These are phyloP conservation scores for Puntigrus tetrazona DNA, from an alignment of 2,113 vertebrate genomes.

Conservation along the genomic window DNA sequence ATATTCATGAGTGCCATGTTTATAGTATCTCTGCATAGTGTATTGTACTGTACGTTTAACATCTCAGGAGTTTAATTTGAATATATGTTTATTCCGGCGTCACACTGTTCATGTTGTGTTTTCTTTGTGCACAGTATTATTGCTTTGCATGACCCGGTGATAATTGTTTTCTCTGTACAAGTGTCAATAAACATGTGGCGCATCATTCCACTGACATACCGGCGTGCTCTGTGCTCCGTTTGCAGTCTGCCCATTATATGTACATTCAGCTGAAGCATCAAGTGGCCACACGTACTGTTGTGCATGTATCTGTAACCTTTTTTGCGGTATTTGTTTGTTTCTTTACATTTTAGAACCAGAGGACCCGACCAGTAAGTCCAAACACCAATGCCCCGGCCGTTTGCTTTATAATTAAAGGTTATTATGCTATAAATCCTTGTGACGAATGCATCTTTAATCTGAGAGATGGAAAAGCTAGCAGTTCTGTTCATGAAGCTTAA, in stretches of 20 bases:
- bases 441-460: background rate
- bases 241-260: constrained; percentile 19
- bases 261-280: constrained; percentile 17
- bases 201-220: constrained; percentile 67
- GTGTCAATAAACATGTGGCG: constrained; percentile 76
- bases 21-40: constrained; percentile 64
- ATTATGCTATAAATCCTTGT: background rate
- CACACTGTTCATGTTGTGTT: constrained; percentile 76
- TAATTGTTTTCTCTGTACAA: constrained; percentile 72
- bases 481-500: background rate
- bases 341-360: background rate
- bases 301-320: background rate
- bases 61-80: constrained; percentile 77
- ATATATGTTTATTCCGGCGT: constrained; percentile 67
- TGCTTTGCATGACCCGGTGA: constrained; percentile 81
- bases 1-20: constrained; percentile 65
- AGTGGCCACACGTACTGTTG: background rate
- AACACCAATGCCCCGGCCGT: background rate
- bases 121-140: constrained; percentile 70
- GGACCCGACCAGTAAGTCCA: background rate
- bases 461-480: background rate
- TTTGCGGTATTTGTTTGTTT: constrained; percentile 2
- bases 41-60: constrained; percentile 67
- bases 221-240: constrained; percentile 46
- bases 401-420: background rate